Percentiles rank a stretch among this genome's conserved stretches.
These are phyloP conservation scores for Melieria crassipennis DNA, from an alignment of 2,888 invertebrate species.

Conservation along the genomic window DNA sequence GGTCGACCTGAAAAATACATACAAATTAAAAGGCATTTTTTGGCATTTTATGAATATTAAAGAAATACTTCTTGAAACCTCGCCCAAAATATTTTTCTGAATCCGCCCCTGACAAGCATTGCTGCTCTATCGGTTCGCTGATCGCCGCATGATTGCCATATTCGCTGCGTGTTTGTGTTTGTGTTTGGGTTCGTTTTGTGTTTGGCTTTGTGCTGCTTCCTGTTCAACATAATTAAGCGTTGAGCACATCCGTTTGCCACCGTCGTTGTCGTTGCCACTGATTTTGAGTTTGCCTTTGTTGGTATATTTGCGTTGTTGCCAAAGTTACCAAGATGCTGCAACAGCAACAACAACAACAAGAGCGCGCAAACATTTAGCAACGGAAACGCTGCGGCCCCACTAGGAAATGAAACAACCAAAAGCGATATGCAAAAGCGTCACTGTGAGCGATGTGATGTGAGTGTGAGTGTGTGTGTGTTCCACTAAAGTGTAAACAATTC, in stretches of 20 bases:
- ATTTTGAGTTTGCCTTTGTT: neutral
- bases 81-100: too few species aligned
- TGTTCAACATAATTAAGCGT: conserved; percentile 25
- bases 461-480: neutral
- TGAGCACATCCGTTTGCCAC: conserved; percentile 1
- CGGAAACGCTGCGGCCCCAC: neutral
- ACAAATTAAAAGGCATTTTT: too few species aligned
- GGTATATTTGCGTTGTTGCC: neutral
- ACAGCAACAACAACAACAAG: neutral
- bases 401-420: conserved; percentile 9
- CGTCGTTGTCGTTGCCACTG: neutral
- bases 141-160: too few species aligned
- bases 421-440: neutral
- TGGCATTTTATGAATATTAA: too few species aligned
- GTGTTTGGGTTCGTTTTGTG: neutral
- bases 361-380: neutral
- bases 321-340: neutral
- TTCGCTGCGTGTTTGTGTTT: too few species aligned
- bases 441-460: neutral
- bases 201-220: conserved; percentile 17
- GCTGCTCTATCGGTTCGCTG: too few species aligned
- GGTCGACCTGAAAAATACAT: too few species aligned
- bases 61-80: too few species aligned
- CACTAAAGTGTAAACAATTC: conserved; percentile 28
- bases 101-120: too few species aligned